Base-by-base conservation (phyloP, 2,797 vertebrate genomes). In the Platalea minor region DNA sequence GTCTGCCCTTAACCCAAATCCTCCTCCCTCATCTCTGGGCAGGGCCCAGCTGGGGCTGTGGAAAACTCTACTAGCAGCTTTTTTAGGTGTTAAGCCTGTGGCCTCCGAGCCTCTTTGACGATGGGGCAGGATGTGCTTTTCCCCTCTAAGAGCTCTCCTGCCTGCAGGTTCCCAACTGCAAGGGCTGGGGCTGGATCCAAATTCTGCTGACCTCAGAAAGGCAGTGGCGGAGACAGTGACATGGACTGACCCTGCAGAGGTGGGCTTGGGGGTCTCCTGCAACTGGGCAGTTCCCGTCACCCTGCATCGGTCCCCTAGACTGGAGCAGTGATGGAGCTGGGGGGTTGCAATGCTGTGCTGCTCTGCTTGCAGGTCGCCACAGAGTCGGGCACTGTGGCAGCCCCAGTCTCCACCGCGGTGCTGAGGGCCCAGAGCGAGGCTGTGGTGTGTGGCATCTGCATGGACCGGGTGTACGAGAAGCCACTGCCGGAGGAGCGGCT, bases 381-480 rank as follows among this genome's bases (percentile, higher is more conserved):
- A 7, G 76, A 77, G 35, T 64, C 1, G 0, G 73, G 43, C 0
- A 45, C 94, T 24, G 60, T 0, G 0, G 75, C 88, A 20, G 82
- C 39, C 8, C 31, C 3, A 0, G 25, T 41, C 7, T 18, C 43
- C 46, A 14, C 4, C 0, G 14, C 15, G 0, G 79, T 0, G 4
- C 94, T 87, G 85, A 91, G 91, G 85, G 72, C 54, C 1, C 85
- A 2, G 25, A 99, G 99, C 64, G 97, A 97, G 97, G 97, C 98
- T 4, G 56, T 99, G 41, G 96, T 98, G 72, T 99, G 99, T 21
- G 99, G 99, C 35, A 99, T 99, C 97, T 99, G 99, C 97, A 99
- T 99, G 99, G 99, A 99, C 89, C 98, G 98, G 28, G 98, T 99
- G 70, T 99, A 98, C 9, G 99, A 99, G 95, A 99, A 99, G 94